A percentile compares a stretch with the other conserved stretches of the same genome.
These are phyloP conservation scores for Lithophane leautieri DNA, from an alignment of 2,888 invertebrate genomes.

Conservation along the genomic window DNA sequence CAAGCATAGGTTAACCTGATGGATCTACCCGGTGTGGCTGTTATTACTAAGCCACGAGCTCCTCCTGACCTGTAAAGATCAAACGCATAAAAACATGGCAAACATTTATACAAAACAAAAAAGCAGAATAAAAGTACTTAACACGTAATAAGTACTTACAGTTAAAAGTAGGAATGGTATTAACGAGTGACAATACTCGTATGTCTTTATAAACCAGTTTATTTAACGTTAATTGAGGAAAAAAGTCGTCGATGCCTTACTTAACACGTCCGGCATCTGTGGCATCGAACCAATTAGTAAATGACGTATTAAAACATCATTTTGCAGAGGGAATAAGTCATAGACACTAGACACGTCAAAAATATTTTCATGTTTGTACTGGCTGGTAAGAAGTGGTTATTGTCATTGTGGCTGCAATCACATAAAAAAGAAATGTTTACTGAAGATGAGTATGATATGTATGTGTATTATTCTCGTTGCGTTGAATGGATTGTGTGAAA, in stretches of 20 bases:
- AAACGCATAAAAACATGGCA: not conserved
- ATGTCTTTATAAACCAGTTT: conserved; percentile 45
- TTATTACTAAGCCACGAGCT: no score
- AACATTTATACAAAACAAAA: conserved; percentile 3
- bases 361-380: not conserved
- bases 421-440: not conserved
- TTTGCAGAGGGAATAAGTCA: conserved; percentile 32
- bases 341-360: conserved; percentile 4
- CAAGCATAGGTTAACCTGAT: no score
- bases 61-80: no score
- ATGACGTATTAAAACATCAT: conserved; percentile 32
- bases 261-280: conserved; percentile 44
- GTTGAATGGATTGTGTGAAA: not conserved
- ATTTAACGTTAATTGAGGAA: conserved; percentile 52
- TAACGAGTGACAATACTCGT: conserved; percentile 42
- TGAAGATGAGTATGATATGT: no score
- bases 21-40: no score
- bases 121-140: conserved; percentile 11
- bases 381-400: no score
- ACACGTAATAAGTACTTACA: conserved; percentile 35
- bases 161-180: conserved; percentile 39
- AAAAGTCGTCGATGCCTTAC: conserved; percentile 44
- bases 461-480: not conserved
- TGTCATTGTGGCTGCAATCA: not conserved
- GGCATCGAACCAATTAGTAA: conserved; percentile 47